Evolutionary conservation across 2,113 vertebrate genomes (phyloP).

Genomic region (Cynopterus brachyotis): DNA sequence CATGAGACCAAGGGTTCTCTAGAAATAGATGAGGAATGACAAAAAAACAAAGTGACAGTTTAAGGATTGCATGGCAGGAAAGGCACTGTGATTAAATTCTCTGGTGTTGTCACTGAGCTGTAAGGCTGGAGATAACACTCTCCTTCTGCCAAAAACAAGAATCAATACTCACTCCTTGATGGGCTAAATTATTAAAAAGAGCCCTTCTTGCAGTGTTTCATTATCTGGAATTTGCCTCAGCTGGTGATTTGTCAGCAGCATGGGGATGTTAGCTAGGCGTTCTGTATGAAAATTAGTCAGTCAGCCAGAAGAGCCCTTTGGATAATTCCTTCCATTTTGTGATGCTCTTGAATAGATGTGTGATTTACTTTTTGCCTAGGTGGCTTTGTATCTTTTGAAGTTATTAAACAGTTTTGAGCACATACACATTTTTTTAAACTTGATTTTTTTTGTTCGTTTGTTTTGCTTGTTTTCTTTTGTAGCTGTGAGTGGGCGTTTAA

Average conservation of each 20-base stretch:
- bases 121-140: constrained; percentile 88
- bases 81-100: constrained; percentile 87
- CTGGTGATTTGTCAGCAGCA: constrained; percentile 79
- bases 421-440: not conserved
- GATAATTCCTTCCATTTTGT: constrained; percentile 73
- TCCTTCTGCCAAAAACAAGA: constrained; percentile 89
- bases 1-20: constrained; percentile 55
- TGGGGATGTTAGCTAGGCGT: constrained; percentile 81
- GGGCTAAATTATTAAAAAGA: constrained; percentile 94
- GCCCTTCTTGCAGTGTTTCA: constrained; percentile 86
- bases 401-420: constrained; percentile 1
- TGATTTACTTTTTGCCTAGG: constrained; percentile 58
- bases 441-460: not conserved
- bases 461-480: not conserved
- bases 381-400: constrained; percentile 63
- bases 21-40: constrained; percentile 60
- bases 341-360: constrained; percentile 13
- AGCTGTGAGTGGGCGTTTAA: not conserved
- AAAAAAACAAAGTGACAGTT: constrained; percentile 84
- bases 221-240: constrained; percentile 88
- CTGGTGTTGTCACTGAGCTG: constrained; percentile 86
- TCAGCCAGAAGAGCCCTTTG: constrained; percentile 77
- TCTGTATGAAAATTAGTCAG: constrained; percentile 82
- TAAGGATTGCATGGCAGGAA: constrained; percentile 78
- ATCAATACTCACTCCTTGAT: constrained; percentile 91